Percentiles rank a stretch among this genome's conserved stretches.
Evolutionary conservation across 2,797 vertebrate genomes (phyloP).

Genomic region (Hippocampus kuda): DNA sequence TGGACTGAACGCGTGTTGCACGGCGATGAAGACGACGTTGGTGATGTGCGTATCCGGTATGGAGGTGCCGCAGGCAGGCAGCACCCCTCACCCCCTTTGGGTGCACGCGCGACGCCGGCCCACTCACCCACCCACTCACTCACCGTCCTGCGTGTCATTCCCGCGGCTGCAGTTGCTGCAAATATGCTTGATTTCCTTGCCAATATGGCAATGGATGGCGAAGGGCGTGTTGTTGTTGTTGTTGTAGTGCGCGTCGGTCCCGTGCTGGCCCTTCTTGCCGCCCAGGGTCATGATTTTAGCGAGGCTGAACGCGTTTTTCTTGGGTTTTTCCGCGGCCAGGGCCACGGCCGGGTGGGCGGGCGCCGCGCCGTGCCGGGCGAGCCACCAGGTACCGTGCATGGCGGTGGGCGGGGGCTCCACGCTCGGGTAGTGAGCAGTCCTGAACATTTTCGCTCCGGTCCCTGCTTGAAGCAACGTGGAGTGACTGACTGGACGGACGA

Average conservation of each 20-base stretch:
- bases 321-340: slow-evolving; percentile 71
- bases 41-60: slow-evolving; percentile 8
- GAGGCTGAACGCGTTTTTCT: slow-evolving; percentile 84
- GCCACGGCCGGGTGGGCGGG: slow-evolving; percentile 44
- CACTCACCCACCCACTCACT: slow-evolving; percentile 79
- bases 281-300: slow-evolving; percentile 83
- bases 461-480: neutral
- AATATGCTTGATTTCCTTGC: slow-evolving; percentile 98
- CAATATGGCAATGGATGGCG: slow-evolving; percentile 92
- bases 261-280: slow-evolving; percentile 73
- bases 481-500: slow-evolving; percentile 45
- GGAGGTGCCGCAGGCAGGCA: slow-evolving; percentile 22
- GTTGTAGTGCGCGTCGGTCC: slow-evolving; percentile 59
- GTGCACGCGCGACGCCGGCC: neutral
- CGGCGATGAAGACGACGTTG: neutral
- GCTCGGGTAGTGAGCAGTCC: slow-evolving; percentile 66
- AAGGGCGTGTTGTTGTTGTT: slow-evolving; percentile 89
- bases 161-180: slow-evolving; percentile 98
- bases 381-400: slow-evolving; percentile 70
- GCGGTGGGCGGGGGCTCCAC: slow-evolving; percentile 71
- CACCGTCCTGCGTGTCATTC: slow-evolving; percentile 85
- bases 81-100: neutral
- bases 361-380: slow-evolving; percentile 43
- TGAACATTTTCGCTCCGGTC: slow-evolving; percentile 41
- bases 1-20: neutral